Conservation (phyloP, 2,797 vertebrate genomes). For the Rhinoraja longicauda region DNA sequence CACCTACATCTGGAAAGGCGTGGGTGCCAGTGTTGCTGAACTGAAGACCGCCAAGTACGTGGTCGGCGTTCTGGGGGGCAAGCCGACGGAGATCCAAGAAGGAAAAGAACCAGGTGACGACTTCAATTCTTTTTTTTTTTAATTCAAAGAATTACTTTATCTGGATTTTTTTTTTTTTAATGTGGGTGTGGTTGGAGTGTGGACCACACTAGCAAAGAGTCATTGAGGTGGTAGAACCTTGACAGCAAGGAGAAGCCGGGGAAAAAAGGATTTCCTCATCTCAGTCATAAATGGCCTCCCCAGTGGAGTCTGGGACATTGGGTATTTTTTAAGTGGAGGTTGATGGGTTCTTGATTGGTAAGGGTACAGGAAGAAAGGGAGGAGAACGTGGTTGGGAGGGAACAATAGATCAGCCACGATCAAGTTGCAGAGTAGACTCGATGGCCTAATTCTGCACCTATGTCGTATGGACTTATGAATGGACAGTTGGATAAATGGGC, state of each 20-base stretch:
- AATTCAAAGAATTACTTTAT: not conserved
- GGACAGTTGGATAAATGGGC: not conserved
- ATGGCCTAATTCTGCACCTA: no score
- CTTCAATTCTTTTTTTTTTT: not conserved
- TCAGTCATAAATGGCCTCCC: no score
- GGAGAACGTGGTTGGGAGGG: no score
- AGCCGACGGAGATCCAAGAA: slow-evolving; percentile 51
- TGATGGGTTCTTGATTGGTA: no score
- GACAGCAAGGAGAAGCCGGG: not conserved
- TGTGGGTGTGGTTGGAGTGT: not conserved
- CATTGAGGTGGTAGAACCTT: not conserved
- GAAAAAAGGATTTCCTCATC: no score
- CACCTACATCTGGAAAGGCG: slow-evolving; percentile 58
- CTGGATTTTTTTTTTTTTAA: not conserved
- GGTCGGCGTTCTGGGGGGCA: slow-evolving; percentile 51
- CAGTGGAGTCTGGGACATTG: no score
- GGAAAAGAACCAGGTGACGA: slow-evolving; percentile 56
- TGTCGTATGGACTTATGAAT: not conserved
- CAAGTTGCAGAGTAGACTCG: no score
- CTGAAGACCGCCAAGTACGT: slow-evolving; percentile 52
- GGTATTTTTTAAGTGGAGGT: no score
- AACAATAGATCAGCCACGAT: no score
- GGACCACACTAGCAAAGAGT: not conserved
- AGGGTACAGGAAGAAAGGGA: no score
- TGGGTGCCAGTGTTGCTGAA: slow-evolving; percentile 54